These are phyloP conservation scores for Brachionus angularis DNA, from an alignment of 1,140 invertebrate genomes.

Conservation along the genomic window DNA sequence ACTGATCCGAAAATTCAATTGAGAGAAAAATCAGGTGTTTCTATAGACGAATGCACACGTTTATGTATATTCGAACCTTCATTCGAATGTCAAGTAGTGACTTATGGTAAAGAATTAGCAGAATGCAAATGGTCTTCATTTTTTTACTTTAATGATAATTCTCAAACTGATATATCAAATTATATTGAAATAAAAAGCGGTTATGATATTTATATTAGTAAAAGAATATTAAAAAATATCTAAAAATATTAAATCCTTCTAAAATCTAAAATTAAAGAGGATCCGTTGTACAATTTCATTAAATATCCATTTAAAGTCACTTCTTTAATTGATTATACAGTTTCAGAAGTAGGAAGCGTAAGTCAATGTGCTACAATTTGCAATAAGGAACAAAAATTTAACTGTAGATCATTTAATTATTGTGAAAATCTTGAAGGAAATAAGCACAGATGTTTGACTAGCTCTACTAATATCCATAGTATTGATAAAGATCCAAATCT, in stretches of 20 bases:
- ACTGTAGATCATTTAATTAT: conserved; percentile 34
- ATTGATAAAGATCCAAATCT: conserved; percentile 30
- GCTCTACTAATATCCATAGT: conserved; percentile 15
- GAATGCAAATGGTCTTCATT: conserved; percentile 36
- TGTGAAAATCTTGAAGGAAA: conserved; percentile 2
- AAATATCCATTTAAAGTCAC: conserved; percentile 43
- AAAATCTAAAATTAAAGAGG: no score
- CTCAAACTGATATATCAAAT: neutral
- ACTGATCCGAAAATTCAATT: neutral
- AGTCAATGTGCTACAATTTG: conserved; percentile 19
- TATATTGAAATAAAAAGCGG: conserved; percentile 4
- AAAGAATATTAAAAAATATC: no score
- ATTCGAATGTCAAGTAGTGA: conserved; percentile 35
- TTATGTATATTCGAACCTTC: conserved; percentile 4
- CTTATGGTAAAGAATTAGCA: neutral
- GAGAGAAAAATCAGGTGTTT: neutral
- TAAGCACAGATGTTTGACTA: conserved; percentile 3
- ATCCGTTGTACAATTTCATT: conserved; percentile 25
- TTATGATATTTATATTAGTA: conserved; percentile 29
- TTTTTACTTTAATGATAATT: neutral
- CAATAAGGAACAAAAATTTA: conserved; percentile 16
- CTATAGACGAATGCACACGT: conserved; percentile 12
- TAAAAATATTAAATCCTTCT: no score
- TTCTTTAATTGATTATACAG: conserved; percentile 20
- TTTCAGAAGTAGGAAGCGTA: neutral